phyloP scores from a whole-genome alignment of 2,113 vertebrate species.

The Protobothrops mucrosquamatus region DNA sequence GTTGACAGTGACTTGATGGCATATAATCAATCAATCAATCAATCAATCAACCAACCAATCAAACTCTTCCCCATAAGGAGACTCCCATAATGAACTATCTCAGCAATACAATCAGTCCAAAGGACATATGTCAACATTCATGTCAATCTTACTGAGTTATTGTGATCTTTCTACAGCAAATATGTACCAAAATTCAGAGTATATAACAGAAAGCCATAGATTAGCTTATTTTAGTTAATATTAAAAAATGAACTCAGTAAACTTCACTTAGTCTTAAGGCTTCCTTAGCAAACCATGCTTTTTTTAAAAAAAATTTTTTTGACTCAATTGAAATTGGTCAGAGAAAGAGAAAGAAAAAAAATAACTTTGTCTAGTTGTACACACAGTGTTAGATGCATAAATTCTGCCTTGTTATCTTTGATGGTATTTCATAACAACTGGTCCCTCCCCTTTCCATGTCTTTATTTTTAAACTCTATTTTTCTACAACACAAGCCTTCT shows the following conservation, averaged over 20 bases:
- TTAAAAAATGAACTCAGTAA: neutral
- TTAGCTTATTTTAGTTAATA: neutral
- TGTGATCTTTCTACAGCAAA: neutral
- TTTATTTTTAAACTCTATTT: constrained; percentile 3
- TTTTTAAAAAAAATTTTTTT: neutral
- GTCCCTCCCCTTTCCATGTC: neutral
- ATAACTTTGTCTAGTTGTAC: neutral
- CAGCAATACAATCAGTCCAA: neutral
- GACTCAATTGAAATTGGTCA: neutral
- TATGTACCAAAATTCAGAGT: neutral
- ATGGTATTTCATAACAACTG: neutral
- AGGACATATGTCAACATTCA: neutral
- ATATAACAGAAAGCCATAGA: neutral
- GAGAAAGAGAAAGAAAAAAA: neutral
- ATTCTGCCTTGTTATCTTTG: neutral
- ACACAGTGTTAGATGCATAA: neutral
- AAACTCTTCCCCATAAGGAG: neutral
- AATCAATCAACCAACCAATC: neutral
- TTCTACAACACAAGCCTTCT: constrained; percentile 7
- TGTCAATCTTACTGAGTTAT: neutral
- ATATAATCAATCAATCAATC: neutral
- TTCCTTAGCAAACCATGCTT: neutral
- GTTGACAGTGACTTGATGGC: neutral
- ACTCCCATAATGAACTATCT: neutral
- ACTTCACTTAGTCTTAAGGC: neutral